These are phyloP conservation scores for Metridium senile DNA, from an alignment of 92 coral and sea anemone genomes.

Conservation along the genomic window DNA sequence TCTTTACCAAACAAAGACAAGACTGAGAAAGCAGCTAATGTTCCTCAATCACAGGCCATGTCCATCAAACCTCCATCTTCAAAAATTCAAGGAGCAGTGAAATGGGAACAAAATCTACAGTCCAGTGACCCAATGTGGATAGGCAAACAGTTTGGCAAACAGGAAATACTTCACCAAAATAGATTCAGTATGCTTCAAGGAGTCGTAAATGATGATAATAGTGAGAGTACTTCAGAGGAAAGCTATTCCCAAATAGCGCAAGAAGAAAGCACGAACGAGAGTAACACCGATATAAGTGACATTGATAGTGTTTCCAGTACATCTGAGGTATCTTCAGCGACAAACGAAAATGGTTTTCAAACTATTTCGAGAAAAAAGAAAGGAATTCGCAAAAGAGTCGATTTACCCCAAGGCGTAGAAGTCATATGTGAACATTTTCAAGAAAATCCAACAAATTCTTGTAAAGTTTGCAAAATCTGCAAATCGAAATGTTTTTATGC, in stretches of 20 bases:
- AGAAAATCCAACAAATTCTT: background rate
- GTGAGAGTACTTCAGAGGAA: constrained; percentile 1
- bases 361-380: constrained; percentile 2
- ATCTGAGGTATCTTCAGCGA: background rate
- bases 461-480: constrained; percentile 34
- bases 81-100: background rate
- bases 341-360: background rate
- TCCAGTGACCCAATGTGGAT: too few species aligned
- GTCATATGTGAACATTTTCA: constrained; percentile 51
- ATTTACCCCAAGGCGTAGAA: constrained; percentile 36
- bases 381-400: background rate
- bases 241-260: background rate
- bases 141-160: too few species aligned
- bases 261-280: background rate
- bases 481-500: constrained; percentile 16
- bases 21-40: too few species aligned
- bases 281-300: background rate
- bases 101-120: too few species aligned
- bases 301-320: background rate
- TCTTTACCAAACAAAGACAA: too few species aligned
- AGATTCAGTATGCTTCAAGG: too few species aligned
- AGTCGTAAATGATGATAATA: background rate
- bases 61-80: too few species aligned
- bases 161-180: too few species aligned
- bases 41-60: too few species aligned